These are phyloP conservation scores for Australoheros facetus DNA, from an alignment of 2,797 vertebrate species.

Conservation along the genomic window DNA sequence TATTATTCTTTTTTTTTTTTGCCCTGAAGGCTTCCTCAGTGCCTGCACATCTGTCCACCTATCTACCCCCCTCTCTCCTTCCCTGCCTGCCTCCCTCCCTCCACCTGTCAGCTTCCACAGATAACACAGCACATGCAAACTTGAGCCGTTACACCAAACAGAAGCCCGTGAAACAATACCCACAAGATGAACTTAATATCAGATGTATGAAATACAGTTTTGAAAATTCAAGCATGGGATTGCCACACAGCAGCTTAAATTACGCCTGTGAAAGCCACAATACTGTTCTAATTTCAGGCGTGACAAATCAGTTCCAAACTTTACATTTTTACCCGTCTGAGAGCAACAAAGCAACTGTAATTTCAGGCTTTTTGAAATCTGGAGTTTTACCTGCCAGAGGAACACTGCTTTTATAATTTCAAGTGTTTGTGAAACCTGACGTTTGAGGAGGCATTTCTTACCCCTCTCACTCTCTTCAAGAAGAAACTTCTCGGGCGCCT, in stretches of 20 bases:
- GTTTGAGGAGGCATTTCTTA: conserved; percentile 10
- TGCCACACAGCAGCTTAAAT: conserved; percentile 5
- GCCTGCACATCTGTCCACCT: conserved; percentile 1
- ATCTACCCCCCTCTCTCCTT: not conserved
- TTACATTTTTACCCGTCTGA: conserved; percentile 12
- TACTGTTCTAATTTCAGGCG: conserved; percentile 19
- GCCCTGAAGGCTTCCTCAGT: conserved; percentile 17
- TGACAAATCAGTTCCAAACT: conserved; percentile 17
- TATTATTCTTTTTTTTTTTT: conserved; percentile 31
- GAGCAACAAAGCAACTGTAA: conserved; percentile 27
- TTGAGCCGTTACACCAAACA: not conserved
- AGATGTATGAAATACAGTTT: conserved; percentile 15
- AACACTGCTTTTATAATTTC: conserved; percentile 16
- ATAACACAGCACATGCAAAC: not conserved
- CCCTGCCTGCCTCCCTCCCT: not conserved
- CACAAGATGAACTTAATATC: not conserved
- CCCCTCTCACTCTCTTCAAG: not conserved
- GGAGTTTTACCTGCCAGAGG: conserved; percentile 19
- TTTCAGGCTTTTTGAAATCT: conserved; percentile 38
- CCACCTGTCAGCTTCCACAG: conserved; percentile 6
- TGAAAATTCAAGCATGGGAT: conserved; percentile 1
- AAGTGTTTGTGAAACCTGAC: not conserved
- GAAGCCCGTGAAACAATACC: not conserved
- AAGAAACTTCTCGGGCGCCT: not conserved
- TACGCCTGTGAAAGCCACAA: conserved; percentile 5